Evolutionary conservation across 2,888 invertebrate genomes (phyloP), one percentile per base, ranked within the genome.

Genomic region (Spialia ferax): DNA sequence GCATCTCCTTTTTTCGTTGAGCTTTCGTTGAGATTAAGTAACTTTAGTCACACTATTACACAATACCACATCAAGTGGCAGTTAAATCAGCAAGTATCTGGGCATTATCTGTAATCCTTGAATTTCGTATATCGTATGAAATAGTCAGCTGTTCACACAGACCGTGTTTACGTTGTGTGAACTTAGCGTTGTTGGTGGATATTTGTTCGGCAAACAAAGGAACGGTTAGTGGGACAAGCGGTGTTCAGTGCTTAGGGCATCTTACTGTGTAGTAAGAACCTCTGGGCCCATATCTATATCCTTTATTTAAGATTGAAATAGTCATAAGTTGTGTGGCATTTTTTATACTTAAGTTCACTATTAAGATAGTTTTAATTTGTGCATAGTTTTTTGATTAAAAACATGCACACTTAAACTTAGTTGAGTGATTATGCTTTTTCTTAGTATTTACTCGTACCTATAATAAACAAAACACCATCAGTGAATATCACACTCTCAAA

Each of bases 71-170:
- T 54, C 56, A 57, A 57, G 64, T 64, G 63, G 22, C n/a, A 38
- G 64, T 57, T 32, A 65, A 65, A 42, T 66, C 59, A 59, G 38
- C 35, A 29, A 57, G 64, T 50, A 57, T 29, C 32, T 20, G 35
- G 32, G 54, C 35, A 67, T 55, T 61, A 67, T 67, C 55, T 61
- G 38, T 67, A 54, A 68, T 65, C 70, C 70, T 70, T 70, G 70
- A 69, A 63, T 69, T 56, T 57, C 56, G 64, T 67, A 57, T 69
- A 69, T 60, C 68, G n/a, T n/a, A n/a, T n/a, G n/a, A n/a, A n/a
- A 64, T 57, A 71, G 72, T 74, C 72, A 72, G 74, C 74, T 74
- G 72, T 74, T 74, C 70, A 74, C 64, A 74, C 73, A 73, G 61
- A 56, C 64, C 66, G 62, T 70, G 72, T 72, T 72, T 70, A 72